Evolutionary conservation across 2,113 vertebrate species (phyloP).

Genomic region (Donacobius atricapilla): DNA sequence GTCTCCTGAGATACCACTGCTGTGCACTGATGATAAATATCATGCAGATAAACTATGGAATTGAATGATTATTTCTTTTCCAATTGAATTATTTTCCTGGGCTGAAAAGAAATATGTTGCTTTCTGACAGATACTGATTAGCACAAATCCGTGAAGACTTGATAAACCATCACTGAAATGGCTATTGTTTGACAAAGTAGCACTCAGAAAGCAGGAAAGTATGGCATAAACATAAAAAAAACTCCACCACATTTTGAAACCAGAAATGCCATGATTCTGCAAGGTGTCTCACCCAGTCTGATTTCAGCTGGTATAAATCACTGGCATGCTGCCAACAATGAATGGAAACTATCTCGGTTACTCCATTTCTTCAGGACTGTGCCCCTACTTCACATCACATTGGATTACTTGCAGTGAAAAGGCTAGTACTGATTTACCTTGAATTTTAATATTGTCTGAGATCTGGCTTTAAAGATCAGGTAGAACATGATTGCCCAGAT

Average conservation of each 20-base stretch:
- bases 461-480: neutral
- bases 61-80: neutral
- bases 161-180: neutral
- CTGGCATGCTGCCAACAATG: neutral
- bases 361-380: neutral
- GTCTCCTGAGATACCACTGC: neutral
- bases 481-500: neutral
- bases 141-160: neutral
- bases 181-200: neutral
- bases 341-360: neutral
- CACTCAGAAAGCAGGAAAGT: neutral
- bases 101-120: neutral
- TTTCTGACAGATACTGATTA: neutral
- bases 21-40: neutral
- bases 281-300: neutral
- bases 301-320: neutral
- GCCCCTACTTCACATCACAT: fast-evolving
- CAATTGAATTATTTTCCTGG: neutral
- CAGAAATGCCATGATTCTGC: neutral
- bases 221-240: neutral
- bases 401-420: neutral
- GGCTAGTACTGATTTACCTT: neutral
- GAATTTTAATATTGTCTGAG: neutral
- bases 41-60: neutral
- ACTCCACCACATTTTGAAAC: neutral